Percentiles rank a stretch among this genome's conserved stretches.
These are phyloP conservation scores for Oxyura jamaicensis DNA, from an alignment of 2,113 vertebrate species.

Conservation along the genomic window DNA sequence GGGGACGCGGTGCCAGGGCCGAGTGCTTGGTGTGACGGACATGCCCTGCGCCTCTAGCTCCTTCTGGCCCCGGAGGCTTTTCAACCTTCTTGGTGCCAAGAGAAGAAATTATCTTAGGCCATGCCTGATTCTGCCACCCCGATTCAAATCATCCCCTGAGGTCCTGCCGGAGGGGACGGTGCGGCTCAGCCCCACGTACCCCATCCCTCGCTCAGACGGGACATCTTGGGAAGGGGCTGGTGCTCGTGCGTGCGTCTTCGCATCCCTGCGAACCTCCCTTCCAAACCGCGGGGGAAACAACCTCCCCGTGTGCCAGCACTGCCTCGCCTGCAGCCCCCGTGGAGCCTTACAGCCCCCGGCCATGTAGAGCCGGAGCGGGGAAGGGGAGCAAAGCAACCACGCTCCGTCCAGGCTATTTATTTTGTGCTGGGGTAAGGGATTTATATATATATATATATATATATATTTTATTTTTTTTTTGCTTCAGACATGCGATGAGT, in stretches of 20 bases:
- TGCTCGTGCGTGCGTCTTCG: accelerated
- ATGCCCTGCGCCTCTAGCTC: too few relatives aligned
- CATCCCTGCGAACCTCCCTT: not conserved
- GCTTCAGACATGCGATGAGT: constrained; percentile 48
- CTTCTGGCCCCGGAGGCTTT: too few relatives aligned
- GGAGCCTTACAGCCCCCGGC: not conserved
- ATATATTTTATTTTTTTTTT: not conserved
- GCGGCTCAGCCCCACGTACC: not conserved
- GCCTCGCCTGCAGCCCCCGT: not conserved
- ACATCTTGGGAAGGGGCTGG: not conserved
- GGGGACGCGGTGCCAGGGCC: not conserved
- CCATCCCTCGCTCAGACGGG: not conserved
- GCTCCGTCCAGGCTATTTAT: constrained; percentile 21
- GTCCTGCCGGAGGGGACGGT: accelerated
- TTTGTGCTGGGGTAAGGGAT: constrained; percentile 54
- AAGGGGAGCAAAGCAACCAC: not conserved
- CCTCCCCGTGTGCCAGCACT: not conserved
- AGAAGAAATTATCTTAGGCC: not conserved
- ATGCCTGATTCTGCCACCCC: too few relatives aligned
- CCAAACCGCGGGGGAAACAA: not conserved
- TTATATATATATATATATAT: not conserved
- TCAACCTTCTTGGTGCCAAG: too few relatives aligned
- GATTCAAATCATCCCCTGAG: not conserved
- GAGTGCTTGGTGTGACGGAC: not conserved
- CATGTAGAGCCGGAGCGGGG: not conserved